Evolutionary conservation across 1,140 invertebrate species (phyloP).

Genomic region (Acromyrmex echinatior): DNA sequence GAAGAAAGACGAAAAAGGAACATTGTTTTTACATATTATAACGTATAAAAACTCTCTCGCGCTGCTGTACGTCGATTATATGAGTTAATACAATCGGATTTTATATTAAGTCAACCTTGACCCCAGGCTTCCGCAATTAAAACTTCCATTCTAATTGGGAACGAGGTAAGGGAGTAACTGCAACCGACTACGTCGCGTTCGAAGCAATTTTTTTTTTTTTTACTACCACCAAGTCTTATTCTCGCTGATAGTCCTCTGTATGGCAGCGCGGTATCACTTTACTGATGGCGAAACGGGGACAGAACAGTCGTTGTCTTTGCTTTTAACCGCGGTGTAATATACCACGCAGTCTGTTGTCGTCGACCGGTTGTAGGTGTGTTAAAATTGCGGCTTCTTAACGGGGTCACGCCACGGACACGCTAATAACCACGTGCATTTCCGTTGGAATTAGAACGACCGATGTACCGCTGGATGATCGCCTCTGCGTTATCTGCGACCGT

Average conservation of each 20-base stretch:
- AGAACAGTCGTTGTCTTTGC: constrained; percentile 45
- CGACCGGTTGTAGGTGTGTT: constrained; percentile 23
- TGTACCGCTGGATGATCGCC: constrained; percentile 3
- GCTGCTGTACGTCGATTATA: background rate
- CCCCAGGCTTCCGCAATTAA: constrained; percentile 23
- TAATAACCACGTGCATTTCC: constrained; percentile 52
- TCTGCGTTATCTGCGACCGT: constrained; percentile 67
- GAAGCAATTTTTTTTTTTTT: constrained; percentile 6
- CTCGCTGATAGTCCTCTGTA: constrained; percentile 7
- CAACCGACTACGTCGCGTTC: background rate
- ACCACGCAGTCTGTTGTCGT: constrained; percentile 14
- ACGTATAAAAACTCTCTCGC: background rate
- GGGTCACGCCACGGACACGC: constrained; percentile 25
- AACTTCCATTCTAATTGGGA: constrained; percentile 34
- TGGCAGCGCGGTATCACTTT: constrained; percentile 20
- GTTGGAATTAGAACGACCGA: constrained; percentile 39
- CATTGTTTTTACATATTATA: background rate
- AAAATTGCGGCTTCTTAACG: constrained; percentile 17
- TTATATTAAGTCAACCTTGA: constrained; percentile 31
- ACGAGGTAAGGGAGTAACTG: constrained; percentile 27
- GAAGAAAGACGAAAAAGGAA: background rate
- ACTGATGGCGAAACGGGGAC: constrained; percentile 46
- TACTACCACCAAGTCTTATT: background rate
- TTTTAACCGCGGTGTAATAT: constrained; percentile 15
- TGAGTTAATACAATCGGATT: constrained; percentile 16